Evolutionary conservation across 2,113 vertebrate genomes (phyloP), one percentile per base, ranked within the genome.

Genomic region (Oenanthe oenanthe): DNA sequence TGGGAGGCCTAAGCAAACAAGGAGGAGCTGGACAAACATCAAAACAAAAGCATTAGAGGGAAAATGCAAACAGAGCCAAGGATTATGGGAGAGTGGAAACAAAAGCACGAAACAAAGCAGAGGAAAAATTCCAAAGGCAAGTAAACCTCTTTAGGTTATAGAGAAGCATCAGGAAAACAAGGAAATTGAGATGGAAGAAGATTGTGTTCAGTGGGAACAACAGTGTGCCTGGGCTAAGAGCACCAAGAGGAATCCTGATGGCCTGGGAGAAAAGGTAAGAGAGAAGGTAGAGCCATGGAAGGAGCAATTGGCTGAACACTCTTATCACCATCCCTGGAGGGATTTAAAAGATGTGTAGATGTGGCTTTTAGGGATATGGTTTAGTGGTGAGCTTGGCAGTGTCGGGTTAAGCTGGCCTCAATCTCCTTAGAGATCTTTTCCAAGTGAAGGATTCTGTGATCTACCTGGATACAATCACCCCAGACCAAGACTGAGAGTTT

Each of bases 11-110:
- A 92, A 92, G 79, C 85, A 95, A 97, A 96, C 92, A 97, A 86
- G 88, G 60, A 93, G 83, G 76, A 88, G 94, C 91, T 94, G 95
- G 94, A 93, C 96, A 97, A 97, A 95, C 92, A 97, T 80, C 91
- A 90, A 93, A 97, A 97, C 95, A 97, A 96, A 54, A 92, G 89
- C 60, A 80, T 84, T 74, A 93, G 56, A 86, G 47, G 51, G 72
- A 70, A 93, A 94, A 93, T n/a, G 79, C 76, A 94, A 97, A 93
- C 75, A 93, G 60, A 94, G 91, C 43, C 75, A 71, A 66, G 92
- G 91, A 92, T 80, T 43, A 68, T 93, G 92, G 94, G 85, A 93
- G 40, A 74, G 68, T 74, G 65, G 85, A 86, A 96, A 92, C 48
- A 93, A 97, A 96, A 94, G 76, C 60, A 70, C 43, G 70, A 80